Evolutionary conservation across 2,113 vertebrate genomes (phyloP), one percentile per base, ranked within the genome.

Genomic region (Plotosus lineatus): DNA sequence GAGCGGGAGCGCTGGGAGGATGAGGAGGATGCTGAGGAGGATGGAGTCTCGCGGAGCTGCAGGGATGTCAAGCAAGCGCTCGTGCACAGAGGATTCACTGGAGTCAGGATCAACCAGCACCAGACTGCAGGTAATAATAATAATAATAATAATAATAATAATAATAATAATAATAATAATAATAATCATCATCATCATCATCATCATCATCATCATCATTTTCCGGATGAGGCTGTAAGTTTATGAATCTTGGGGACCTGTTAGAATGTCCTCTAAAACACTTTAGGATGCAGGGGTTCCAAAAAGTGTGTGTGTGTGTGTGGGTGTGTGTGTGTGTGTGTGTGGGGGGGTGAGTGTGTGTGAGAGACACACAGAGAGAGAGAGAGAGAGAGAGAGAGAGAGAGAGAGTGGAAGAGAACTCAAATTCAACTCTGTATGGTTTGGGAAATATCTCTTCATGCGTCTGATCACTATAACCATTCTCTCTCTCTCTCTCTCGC

Each of bases 21-120:
- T 38, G 73, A 75, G 48, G 73, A 75, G 51, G 73, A 56, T 8
- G 51, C 19, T 17, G 73, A 56, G 7, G 73, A 75, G 7, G 73
- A 75, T 75, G 73, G 73, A 75, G 73, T n/a, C 33, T 75, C 73
- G 51, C 73, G 73, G 51, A 75, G 73, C 73, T 75, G 73, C 73
- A 56, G 51, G 33, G 73, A 75, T 56, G 73, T 75, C 33, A 55
- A 75, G 73, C 73, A 75, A 23, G 73, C 73, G 31, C 73, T 75
- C 10, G 36, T 75, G 51, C 11, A 40, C 6, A 55, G 36, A 42
- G 73, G 73, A 55, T 26, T 75, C 36, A 56, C 33, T 26, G 6
- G 10, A 19, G 4, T 56, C 73, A 75, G 73, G 51, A 56, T 56
- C 7, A 75, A 75, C 73, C 73, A 75, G 51, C 73, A 40, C 50